A percentile compares a stretch with the other conserved stretches of the same genome.
phyloP scores from a whole-genome alignment of 2,888 invertebrate genomes.

The Ennomos fuscantarius region DNA sequence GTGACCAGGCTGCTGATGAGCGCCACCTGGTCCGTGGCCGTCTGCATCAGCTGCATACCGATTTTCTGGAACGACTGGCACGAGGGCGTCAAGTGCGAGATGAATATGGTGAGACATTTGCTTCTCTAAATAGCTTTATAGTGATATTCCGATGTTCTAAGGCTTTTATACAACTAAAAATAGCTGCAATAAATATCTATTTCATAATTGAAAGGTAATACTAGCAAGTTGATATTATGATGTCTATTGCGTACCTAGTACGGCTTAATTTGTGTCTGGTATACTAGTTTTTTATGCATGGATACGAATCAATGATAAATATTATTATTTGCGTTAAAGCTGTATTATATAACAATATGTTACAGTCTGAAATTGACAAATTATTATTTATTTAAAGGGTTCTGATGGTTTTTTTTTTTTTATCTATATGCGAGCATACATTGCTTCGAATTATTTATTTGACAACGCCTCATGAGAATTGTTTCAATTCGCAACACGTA shows the following conservation, averaged over 20 bases:
- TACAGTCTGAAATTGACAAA: not conserved
- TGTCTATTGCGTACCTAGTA: too few species aligned
- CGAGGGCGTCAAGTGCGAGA: constrained; percentile 86
- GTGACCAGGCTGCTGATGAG: constrained; percentile 87
- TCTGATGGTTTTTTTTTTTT: not conserved
- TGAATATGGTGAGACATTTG: constrained; percentile 83
- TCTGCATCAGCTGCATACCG: constrained; percentile 88
- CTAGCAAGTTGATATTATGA: too few species aligned
- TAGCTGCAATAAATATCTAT: too few species aligned
- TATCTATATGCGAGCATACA: constrained; percentile 7
- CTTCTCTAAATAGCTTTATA: not conserved
- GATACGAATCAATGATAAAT: too few species aligned
- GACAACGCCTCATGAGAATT: constrained; percentile 21
- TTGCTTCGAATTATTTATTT: constrained; percentile 11
- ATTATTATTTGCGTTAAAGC: too few species aligned
- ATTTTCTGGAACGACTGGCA: constrained; percentile 92
- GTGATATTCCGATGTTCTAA: too few species aligned
- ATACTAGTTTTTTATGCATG: not conserved
- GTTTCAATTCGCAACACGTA: constrained; percentile 23
- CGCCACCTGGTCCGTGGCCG: constrained; percentile 88
- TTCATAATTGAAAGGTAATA: too few species aligned
- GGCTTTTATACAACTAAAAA: too few species aligned
- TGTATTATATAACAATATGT: too few species aligned
- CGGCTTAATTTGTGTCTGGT: too few species aligned
- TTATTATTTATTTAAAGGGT: constrained; percentile 6